Evolutionary conservation across 2,113 vertebrate genomes (phyloP), one percentile per base, ranked within the genome.

Genomic region (Poeciliopsis occidentalis): DNA sequence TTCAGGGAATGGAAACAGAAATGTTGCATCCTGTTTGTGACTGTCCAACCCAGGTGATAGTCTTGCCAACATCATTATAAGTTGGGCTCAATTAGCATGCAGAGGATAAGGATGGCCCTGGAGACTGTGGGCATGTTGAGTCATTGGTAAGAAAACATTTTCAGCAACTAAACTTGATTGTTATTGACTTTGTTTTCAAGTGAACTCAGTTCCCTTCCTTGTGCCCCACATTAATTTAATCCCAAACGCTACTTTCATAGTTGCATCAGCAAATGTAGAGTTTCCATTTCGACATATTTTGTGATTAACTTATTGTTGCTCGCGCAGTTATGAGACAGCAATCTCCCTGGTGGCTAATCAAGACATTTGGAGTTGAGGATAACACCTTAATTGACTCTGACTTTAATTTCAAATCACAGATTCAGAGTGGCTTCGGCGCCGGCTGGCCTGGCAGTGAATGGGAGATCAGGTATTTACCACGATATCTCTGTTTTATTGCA

Each of bases 381-480:
- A 86, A 87, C 85, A 89, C 85, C 89, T 92, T 87, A 92, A 81
- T 85, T 91, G 80, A 90, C 85, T 86, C 71, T 1, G 79, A 75
- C 67, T 82, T 89, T 94, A 93, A 95, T 94, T 89, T 87, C 75
- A 85, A 83, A 93, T 94, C 83, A 93, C 70, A 60, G 67, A 93
- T 95, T 94, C 93, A 67, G 60, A 82, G 75, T 64, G 57, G 67
- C 66, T 80, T 51, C 70, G 47, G 79, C 60, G 63, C 67, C 65
- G 67, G 75, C 83, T 34, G 29, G 65, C 76, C 74, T 71, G 27
- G 66, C 75, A 34, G 51, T 82, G 91, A 93, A 94, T 93, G 85
- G 86, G 63, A 86, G 88, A 91, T 89, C 80, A 78, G 44, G 78
- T 88, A 93, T 94, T 93, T 93, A 93, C 85, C 83, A 75, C 83